Evolutionary conservation across 2,113 vertebrate species (phyloP).

Genomic region (Chiloscyllium plagiosum): DNA sequence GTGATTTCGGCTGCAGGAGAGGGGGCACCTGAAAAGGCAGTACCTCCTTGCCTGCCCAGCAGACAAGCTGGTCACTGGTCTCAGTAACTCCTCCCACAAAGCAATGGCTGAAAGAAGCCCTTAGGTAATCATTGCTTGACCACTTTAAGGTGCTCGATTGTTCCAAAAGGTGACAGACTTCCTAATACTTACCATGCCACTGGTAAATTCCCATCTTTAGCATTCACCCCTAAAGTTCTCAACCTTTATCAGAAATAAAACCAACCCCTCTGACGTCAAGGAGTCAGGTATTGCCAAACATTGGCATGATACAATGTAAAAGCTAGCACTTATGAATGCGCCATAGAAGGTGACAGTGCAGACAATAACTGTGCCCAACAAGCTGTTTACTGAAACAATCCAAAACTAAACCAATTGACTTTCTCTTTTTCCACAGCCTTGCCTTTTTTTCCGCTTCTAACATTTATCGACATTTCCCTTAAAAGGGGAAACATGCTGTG

Average conservation of each 20-base stretch:
- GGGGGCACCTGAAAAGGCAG: too few relatives aligned
- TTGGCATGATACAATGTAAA: not conserved
- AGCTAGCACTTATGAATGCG: not conserved
- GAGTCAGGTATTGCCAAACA: not conserved
- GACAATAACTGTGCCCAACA: not conserved
- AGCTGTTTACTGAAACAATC: not conserved
- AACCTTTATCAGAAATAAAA: not conserved
- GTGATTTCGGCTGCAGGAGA: too few relatives aligned
- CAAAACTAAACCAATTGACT: not conserved
- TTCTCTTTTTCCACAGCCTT: not conserved
- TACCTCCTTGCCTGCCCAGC: too few relatives aligned
- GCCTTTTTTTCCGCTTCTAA: not conserved
- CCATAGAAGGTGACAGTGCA: not conserved
- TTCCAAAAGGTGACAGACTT: too few relatives aligned
- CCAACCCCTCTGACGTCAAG: not conserved
- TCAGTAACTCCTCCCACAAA: too few relatives aligned
- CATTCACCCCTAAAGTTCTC: not conserved
- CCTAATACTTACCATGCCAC: too few relatives aligned
- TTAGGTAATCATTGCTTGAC: too few relatives aligned
- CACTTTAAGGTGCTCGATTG: too few relatives aligned
- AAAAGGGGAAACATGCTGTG: not conserved
- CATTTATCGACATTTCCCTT: not conserved
- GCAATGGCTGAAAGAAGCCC: too few relatives aligned
- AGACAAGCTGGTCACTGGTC: too few relatives aligned
- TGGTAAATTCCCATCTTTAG: too few relatives aligned